Base-by-base conservation (phyloP, 2,113 vertebrate species). In the Pseudorectes ferrugineus region DNA sequence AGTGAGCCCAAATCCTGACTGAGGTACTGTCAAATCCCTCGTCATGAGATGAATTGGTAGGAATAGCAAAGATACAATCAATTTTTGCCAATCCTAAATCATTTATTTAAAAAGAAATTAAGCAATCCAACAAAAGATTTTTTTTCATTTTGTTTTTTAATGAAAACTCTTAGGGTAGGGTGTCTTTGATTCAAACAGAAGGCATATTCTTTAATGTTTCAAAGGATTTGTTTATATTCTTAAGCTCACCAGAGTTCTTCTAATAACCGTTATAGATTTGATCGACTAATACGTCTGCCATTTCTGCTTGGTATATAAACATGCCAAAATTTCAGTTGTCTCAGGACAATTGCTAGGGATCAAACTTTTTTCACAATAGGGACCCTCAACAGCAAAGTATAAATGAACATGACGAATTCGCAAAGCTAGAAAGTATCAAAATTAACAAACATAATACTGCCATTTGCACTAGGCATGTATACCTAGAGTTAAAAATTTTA, bases 71-170 rank as follows among this genome's bases (percentile, higher is more conserved):
- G 18, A 52, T 12, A 16, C 3, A 1, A n/a, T 38, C 7, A 55
- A 20, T 1, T 71, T 76, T 68, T 61, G 7, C 2, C 7, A 5
- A 7, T 68, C 9, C 5, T 61, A 61, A 48, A n/a, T 13, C 0
- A 46, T 51, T 55, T 61, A 18, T 73, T 68, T 52, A 2, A 52
- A 83, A 72, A 62, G 0, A 84, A 73, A 42, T 46, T n/a, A 73
- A 51, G 11, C 3, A 79, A 54, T 67, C 8, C 2, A 61, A 42
- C 1, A 49, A 65, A 57, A 26, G 3, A 14, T 16, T 42, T 1
- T 17, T 59, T 33, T 42, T 23, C 3, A 4, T 15, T 22, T 43
- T 33, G 11, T 33, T 58, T 63, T 24, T 38, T 33, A 31, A 45
- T 17, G 1, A 68, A 35, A 48, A 31, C 2, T 31, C 4, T 43